Evolutionary conservation across 2,113 vertebrate genomes (phyloP), one percentile per base, ranked within the genome.

Genomic region (Lathamus discolor): DNA sequence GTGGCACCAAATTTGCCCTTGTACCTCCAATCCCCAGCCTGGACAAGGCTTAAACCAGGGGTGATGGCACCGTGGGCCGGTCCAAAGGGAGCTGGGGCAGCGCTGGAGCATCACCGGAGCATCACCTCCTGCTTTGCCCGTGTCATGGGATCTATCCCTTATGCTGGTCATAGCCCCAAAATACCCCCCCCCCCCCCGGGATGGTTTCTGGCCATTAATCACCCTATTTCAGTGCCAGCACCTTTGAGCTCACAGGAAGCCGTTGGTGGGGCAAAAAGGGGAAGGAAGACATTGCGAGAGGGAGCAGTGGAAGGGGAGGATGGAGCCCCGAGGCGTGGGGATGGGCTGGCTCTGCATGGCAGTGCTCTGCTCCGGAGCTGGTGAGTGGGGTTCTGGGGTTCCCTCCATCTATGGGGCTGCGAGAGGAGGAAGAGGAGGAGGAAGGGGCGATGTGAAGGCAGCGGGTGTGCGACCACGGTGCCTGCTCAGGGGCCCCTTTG

Each of bases 381-480:
- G 95, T 95, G 92, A 90, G 95, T 61, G 91, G 57, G 46, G 37
- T 3, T 1, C 9, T 7, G 25, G 23, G 52, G 35, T 2, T 20
- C 11, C 20, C 22, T 13, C 13, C 5, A 4, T 3, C 10, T 2
- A 22, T 2, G 59, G 35, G 35, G 67, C 24, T 39, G 51, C 8
- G 20, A 44, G 54, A 48, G 51, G 78, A 39, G 13, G 29, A 69
- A 28, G 72, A 80, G 19, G 67, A 80, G 61, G 37, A 83, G 31
- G 44, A 49, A 35, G 35, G 23, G 19, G 6, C 0, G 9, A 12
- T 22, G 57, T 5, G 57, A 46, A 80, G 51, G 81, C 19, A 27
- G n/a, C 0, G 2, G 43, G 17, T 7, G 31, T 2, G 3, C 9
- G 2, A 7, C 46, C 11, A 11, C 0, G 1, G 4, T 43, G 55